Evolutionary conservation across 2,888 invertebrate species (phyloP).

Genomic region (Allygus modestus): DNA sequence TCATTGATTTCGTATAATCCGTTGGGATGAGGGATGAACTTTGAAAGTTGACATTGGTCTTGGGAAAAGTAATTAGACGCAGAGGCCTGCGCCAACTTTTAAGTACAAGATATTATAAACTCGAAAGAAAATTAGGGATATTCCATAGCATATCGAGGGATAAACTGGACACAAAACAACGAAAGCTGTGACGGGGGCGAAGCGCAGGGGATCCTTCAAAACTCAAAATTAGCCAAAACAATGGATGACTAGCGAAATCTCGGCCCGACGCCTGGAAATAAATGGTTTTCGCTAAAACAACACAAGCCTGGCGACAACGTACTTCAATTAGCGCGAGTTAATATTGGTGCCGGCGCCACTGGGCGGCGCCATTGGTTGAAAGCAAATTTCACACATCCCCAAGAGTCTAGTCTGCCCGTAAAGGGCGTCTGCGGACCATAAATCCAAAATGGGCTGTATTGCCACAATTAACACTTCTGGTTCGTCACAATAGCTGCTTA

Average conservation of each 20-base stretch:
- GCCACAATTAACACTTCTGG: constrained; percentile 8
- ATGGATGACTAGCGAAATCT: constrained; percentile 7
- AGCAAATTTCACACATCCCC: constrained; percentile 57
- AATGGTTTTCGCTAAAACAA: constrained; percentile 56
- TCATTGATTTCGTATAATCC: too few species aligned
- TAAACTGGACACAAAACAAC: too few species aligned
- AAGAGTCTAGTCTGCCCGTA: neutral
- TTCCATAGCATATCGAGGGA: too few species aligned
- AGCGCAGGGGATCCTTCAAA: neutral
- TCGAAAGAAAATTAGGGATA: too few species aligned
- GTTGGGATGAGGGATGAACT: too few species aligned
- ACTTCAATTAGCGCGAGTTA: constrained; percentile 49
- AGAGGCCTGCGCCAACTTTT: too few species aligned
- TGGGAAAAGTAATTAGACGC: too few species aligned
- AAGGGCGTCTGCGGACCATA: too few species aligned
- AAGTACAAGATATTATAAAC: too few species aligned
- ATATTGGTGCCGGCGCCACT: constrained; percentile 8
- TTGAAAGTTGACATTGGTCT: too few species aligned
- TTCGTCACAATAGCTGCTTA: too few species aligned
- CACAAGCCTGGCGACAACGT: constrained; percentile 41
- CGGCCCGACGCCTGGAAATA: constrained; percentile 20
- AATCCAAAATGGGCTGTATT: neutral
- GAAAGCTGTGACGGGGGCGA: too few species aligned
- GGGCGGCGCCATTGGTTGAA: constrained; percentile 42
- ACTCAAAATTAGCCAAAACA: constrained; percentile 44